phyloP scores from a whole-genome alignment of 1,140 invertebrate genomes.

The Pristionchus pacificus region DNA sequence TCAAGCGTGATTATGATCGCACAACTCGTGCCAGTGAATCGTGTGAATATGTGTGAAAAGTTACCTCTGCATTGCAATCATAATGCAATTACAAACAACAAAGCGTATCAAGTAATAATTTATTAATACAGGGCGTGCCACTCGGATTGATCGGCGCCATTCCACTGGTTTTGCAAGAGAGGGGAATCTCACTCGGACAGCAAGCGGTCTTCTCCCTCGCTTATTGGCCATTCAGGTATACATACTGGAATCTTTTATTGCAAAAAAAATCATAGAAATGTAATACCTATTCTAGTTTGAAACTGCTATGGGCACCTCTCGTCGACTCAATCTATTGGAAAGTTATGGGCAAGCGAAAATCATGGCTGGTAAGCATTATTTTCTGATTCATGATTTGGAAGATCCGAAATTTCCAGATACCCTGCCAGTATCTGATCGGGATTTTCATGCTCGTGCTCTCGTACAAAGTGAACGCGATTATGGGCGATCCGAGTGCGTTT shows the following conservation, averaged over 20 bases:
- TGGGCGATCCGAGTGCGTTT: constrained; percentile 70
- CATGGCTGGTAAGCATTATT: no score
- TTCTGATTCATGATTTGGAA: no score
- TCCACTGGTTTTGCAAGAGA: constrained; percentile 88
- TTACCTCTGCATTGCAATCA: not conserved
- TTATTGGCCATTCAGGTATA: constrained; percentile 85
- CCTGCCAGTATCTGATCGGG: constrained; percentile 74
- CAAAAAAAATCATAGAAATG: no score
- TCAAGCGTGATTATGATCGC: no score
- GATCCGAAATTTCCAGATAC: no score
- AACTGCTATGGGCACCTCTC: constrained; percentile 94
- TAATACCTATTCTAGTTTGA: constrained; percentile 65
- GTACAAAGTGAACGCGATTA: constrained; percentile 69
- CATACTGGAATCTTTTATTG: no score
- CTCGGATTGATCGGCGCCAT: constrained; percentile 85
- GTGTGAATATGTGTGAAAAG: not conserved
- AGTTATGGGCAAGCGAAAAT: constrained; percentile 85
- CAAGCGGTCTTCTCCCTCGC: constrained; percentile 96
- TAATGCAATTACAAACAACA: not conserved
- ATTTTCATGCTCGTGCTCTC: constrained; percentile 80
- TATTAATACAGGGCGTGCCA: constrained; percentile 86
- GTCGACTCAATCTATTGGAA: constrained; percentile 83
- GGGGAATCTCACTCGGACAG: constrained; percentile 80
- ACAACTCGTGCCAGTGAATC: no score
- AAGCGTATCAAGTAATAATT: no score